Base-by-base conservation (phyloP, 2,888 invertebrate genomes). In the Mimas tiliae region DNA sequence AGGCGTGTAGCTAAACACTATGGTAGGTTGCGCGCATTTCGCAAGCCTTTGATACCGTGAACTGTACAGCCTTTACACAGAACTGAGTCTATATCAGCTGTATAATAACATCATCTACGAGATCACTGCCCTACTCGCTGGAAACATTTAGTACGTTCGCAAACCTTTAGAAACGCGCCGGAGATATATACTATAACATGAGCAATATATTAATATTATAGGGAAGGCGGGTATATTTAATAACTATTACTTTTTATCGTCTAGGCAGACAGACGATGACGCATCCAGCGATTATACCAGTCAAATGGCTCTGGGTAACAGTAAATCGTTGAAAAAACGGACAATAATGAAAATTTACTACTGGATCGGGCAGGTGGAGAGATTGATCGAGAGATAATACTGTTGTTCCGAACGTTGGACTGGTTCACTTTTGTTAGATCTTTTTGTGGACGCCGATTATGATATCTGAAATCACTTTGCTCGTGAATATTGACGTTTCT, bases 271-370 rank as follows among this genome's bases (percentile, higher is more conserved):
- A n/a, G 55, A 38, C 42, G 55, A 55, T 55, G 19, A 42, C 58
- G 58, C n/a, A n/a, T 33, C 19, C 12, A 9, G 42, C 12, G 19
- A 16, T 19, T 38, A 16, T 38, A 42, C 12, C 21, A 11, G 6
- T 19, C 38, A 73, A 73, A 72, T 71, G 69, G 70, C 71, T 74
- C 71, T 88, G 33, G 45, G 11, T 58, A 89, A 88, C 88, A 84
- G 88, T 88, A 85, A 86, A 87, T 81, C 80, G 80, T 79, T 83
- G n/a, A n/a, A 86, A 88, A 87, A 88, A 83, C 77, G 76, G 77
- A 81, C 84, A 86, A 88, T 88, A 88, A 88, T 85, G 83, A 89
- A 88, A 88, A 89, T 89, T 89, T 89, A 89, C 85, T 84, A 83
- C 80, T 79, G 79, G 74, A 76, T 71, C 76, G 78, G 75, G 80